A percentile compares a stretch with the other conserved stretches of the same genome.
Conservation (phyloP, 2,113 vertebrate genomes). For the Albula glossodonta region DNA sequence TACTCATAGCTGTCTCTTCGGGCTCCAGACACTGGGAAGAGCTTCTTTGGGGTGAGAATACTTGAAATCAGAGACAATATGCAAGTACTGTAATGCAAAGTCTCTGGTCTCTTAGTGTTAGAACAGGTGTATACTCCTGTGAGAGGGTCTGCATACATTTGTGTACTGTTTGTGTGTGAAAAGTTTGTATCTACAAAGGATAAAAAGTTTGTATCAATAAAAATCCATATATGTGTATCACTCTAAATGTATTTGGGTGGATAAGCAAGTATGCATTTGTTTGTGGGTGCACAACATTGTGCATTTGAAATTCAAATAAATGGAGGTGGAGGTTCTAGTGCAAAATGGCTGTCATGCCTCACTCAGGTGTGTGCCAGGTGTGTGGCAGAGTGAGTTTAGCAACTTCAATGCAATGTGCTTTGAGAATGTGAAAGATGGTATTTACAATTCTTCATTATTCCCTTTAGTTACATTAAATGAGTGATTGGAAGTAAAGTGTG, state of each 20-base stretch:
- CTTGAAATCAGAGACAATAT: no score
- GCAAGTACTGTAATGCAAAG: no score
- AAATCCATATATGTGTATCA: neutral
- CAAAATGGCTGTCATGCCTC: neutral
- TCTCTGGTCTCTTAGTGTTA: no score
- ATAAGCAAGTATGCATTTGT: neutral
- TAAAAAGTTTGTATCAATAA: no score
- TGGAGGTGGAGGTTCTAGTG: no score
- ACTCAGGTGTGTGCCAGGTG: no score
- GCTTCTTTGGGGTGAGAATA: neutral
- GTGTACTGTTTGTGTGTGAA: neutral
- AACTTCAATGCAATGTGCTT: neutral
- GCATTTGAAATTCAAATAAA: neutral
- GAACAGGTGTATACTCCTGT: no score
- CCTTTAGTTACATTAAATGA: neutral
- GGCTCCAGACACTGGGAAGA: neutral
- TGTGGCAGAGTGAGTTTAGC: neutral
- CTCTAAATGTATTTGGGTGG: neutral
- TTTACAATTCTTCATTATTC: neutral
- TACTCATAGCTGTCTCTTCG: neutral
- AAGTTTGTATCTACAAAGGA: no score
- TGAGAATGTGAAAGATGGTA: neutral
- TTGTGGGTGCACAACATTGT: neutral
- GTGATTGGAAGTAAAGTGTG: neutral
- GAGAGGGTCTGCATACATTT: no score